Evolutionary conservation across 2,113 vertebrate species (phyloP), one percentile per base, ranked within the genome.

Genomic region (Zeus faber): DNA sequence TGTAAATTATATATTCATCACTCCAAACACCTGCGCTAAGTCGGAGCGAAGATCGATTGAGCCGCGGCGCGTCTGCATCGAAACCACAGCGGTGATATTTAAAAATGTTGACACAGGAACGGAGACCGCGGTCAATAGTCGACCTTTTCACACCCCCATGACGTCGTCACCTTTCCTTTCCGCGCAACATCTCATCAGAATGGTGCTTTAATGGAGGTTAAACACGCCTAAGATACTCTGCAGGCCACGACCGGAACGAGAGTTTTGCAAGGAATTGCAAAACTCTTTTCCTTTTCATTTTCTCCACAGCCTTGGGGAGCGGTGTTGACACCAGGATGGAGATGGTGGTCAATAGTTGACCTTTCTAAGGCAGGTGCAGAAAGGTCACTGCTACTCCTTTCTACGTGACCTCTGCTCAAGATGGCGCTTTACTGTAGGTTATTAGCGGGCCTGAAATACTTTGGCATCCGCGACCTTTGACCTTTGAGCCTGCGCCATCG

Each of bases 41-140:
- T 18, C 58, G 49, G 62, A 62, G 65, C 46, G 31, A 70, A 67
- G 74, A 79, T 68, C 41, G 41, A 67, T 60, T 56, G 67, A 81
- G 74, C 6, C 11, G 14, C 9, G 1, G 9, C 51, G 51, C 58
- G 70, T 66, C 68, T 54, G 49, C 62, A 65, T 75, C 56, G 49
- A 74, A 72, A 73, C n/a, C n/a, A n/a, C n/a, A 80, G 79, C 62
- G 56, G 54, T 44, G 35, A 24, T 58, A 58, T 76, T 72, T 74
- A 29, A 62, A 56, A 56, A 29, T 20, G 35, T 49, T 72, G 70
- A 80, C 24, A 39, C 64, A 74, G 62, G 65, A 70, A 76, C 64
- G 48, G 33, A 18, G n/a, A 21, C 45, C 63, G 50, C 43, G 33
- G 51, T n/a, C 51, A 56, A 55, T 67, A 52, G 44, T 71, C 79